phyloP scores from a whole-genome alignment of 2,113 vertebrate genomes.

The Ptyas mucosa region DNA sequence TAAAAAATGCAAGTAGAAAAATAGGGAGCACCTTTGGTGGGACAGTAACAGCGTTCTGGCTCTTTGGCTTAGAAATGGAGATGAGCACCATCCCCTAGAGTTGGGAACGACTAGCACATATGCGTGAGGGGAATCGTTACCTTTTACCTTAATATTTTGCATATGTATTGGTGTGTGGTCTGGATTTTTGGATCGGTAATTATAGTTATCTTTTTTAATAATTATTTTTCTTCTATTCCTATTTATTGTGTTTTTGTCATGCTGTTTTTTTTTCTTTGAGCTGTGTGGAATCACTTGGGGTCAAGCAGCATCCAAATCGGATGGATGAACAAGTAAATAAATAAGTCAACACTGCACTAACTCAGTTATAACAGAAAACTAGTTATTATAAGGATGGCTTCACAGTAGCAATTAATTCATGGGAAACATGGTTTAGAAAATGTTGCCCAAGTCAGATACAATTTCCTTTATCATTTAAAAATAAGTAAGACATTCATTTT shows the following conservation, averaged over 20 bases:
- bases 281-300: not conserved
- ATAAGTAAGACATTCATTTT: not conserved
- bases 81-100: no score
- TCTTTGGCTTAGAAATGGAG: no score
- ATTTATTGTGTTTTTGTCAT: not conserved
- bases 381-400: not conserved
- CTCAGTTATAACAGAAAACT: not conserved
- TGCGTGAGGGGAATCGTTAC: no score
- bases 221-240: not conserved
- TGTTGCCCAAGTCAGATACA: not conserved
- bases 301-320: not conserved
- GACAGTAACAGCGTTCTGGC: no score
- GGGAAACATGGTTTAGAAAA: not conserved
- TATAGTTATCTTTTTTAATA: not conserved
- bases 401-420: not conserved
- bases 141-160: not conserved
- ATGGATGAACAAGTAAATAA: not conserved
- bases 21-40: no score
- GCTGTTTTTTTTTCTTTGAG: not conserved
- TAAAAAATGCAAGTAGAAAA: no score
- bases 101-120: no score
- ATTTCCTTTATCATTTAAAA: not conserved
- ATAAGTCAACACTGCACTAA: not conserved
- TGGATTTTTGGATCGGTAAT: not conserved
- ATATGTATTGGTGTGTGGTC: not conserved